Percentiles rank a stretch among this genome's conserved stretches.
Conservation (phyloP, 2,113 vertebrate species). For the Sarotherodon lohbergeri region DNA sequence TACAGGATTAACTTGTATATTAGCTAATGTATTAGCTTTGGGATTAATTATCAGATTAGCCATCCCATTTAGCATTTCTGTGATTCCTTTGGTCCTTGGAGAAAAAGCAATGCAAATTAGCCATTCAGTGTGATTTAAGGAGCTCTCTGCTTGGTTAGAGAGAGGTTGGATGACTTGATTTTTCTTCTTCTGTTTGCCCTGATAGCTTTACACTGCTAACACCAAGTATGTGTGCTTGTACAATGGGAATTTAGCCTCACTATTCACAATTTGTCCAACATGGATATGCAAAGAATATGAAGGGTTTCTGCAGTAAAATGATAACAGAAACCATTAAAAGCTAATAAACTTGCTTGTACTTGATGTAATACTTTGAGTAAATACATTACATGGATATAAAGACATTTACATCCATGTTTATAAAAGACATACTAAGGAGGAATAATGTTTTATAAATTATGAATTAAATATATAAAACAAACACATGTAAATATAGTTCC, state of each 20-base stretch:
- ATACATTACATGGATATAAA: not conserved
- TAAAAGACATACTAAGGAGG: not conserved
- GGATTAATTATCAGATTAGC: not conserved
- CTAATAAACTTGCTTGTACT: too few relatives aligned
- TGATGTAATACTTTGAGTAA: too few relatives aligned
- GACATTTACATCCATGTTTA: not conserved
- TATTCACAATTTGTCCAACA: too few relatives aligned
- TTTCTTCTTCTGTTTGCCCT: too few relatives aligned
- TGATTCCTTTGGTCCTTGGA: not conserved
- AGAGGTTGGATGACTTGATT: too few relatives aligned
- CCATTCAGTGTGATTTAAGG: not conserved
- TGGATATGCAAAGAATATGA: too few relatives aligned
- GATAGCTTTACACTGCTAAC: too few relatives aligned
- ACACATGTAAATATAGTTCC: not conserved
- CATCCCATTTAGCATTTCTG: not conserved
- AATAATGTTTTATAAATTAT: not conserved
- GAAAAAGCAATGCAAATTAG: not conserved
- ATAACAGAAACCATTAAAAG: too few relatives aligned
- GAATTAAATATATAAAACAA: not conserved
- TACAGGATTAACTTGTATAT: not conserved
- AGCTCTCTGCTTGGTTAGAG: not conserved
- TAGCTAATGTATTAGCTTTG: not conserved
- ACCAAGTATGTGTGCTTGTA: too few relatives aligned
- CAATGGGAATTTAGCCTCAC: too few relatives aligned
- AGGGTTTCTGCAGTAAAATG: too few relatives aligned